Evolutionary conservation across 2,888 invertebrate genomes (phyloP), one percentile per base, ranked within the genome.

Genomic region (Eupithecia insigniata): DNA sequence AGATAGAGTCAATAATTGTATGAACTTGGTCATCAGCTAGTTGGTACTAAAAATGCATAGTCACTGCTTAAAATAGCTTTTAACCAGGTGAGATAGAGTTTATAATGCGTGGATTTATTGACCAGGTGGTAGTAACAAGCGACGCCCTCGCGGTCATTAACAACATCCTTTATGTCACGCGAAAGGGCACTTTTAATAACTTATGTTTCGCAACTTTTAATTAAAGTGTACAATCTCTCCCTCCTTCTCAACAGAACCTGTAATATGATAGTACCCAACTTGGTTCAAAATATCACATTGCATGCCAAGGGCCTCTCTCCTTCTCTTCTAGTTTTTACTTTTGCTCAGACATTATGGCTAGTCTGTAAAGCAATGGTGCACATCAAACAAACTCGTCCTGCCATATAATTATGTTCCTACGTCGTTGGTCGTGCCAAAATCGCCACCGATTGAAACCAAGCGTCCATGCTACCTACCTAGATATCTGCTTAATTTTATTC

Each of bases 111-210:
- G 14, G 66, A 30, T 62, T 22, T 34, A 36, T 26, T 73, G 71
- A 70, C 74, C 76, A 75, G 73, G 78, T 73, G 70, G 66, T 34
- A 58, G 28, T 51, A 28, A 22, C 64, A 22, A 36, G 30, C 68
- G 64, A 78, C 73, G 74, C 75, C 77, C 76, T 68, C 75, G 71
- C 62, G 46, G 70, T 70, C 70, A 60, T 75, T 72, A 67, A 51
- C 65, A 70, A 46, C 36, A 67, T 66, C 75, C 68, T 74, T 69
- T 65, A 65, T 51, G 64, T 58, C 66, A 30, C 72, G 72, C 70
- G 72, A 72, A 77, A 78, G 78, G 76, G 77, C 75, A 71, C 62
- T 61, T 72, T 74, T 76, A 75, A 76, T 70, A 70, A 74, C 51
- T 30, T 66, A 34, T 8, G 22, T 64, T 64, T 64, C 64, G 22